A percentile compares a stretch with the other conserved stretches of the same genome.
Evolutionary conservation across 2,888 invertebrate species (phyloP).

Genomic region (Dendrolimus houi): DNA sequence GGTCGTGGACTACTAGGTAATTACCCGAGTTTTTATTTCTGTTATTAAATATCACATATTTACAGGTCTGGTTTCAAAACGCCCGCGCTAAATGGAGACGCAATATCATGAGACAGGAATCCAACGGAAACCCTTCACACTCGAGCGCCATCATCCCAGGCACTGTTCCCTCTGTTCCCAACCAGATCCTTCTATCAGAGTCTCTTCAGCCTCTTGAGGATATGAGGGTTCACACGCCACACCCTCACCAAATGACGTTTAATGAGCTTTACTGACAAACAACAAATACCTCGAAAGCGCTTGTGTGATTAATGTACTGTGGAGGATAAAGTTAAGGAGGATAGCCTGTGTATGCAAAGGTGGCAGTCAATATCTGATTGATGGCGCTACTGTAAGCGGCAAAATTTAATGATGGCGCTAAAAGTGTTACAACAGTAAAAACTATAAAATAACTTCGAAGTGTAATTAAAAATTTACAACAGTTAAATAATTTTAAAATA

Average conservation of each 20-base stretch:
- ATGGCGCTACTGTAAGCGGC: too few relatives aligned
- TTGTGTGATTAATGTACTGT: too few relatives aligned
- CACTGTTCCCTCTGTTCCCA: slow-evolving; percentile 20
- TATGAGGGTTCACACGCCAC: slow-evolving; percentile 54
- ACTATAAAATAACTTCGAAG: too few relatives aligned
- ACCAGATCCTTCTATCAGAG: slow-evolving; percentile 42
- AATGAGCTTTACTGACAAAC: slow-evolving; percentile 56
- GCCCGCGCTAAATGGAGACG: slow-evolving; percentile 98
- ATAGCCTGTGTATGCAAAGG: too few relatives aligned
- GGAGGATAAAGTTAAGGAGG: too few relatives aligned
- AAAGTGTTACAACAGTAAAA: too few relatives aligned
- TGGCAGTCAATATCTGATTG: too few relatives aligned
- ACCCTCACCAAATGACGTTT: slow-evolving; percentile 47
- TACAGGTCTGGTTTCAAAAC: slow-evolving; percentile 99
- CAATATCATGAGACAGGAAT: slow-evolving; percentile 91
- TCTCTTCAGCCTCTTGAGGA: slow-evolving; percentile 52
- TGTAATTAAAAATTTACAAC: too few relatives aligned
- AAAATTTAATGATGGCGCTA: too few relatives aligned
- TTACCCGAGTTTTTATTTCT: not conserved
- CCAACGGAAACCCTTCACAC: slow-evolving; percentile 36
- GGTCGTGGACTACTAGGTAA: too few relatives aligned
- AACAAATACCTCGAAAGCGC: not conserved
- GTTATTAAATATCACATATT: not conserved
- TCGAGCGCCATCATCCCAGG: slow-evolving; percentile 35
- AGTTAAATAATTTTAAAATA: too few relatives aligned